Evolutionary conservation across 1,140 invertebrate species (phyloP), one percentile per base, ranked within the genome.

Genomic region (Drosophila murphyi): DNA sequence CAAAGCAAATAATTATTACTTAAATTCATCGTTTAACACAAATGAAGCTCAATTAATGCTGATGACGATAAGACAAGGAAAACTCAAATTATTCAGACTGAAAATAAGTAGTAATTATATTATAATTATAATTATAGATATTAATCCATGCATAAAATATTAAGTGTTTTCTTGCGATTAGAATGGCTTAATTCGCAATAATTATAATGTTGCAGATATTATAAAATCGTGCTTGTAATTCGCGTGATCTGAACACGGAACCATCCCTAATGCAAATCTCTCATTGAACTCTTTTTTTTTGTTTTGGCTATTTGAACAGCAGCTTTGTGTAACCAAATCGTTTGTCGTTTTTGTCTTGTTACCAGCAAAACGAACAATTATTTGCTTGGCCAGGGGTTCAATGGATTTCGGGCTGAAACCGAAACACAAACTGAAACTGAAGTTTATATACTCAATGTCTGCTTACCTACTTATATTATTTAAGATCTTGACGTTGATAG

Each of bases 401-500:
- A 63, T 63, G 64, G 51, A 64, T 60, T 41, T 50, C 35, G 5
- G 39, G 37, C 52, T 29, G 43, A 52, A 43, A 35, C 12, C 32
- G 35, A 39, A 51, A 50, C 12, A 32, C 34, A 37, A 20, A n/a
- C 34, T 12, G 31, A 47, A 60, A 8, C 56, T 31, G 41, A 55
- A 37, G 8, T 72, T 76, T 72, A 80, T 74, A 63, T 59, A 65
- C 62, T 86, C 60, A 48, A 52, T 55, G 71, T 65, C 61, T 54
- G 41, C 63, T 34, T 47, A 75, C 63, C 63, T 20, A 20, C 20
- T 20, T 20, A 69, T 74, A 73, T 73, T 57, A 59, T 68, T 86
- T 70, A 89, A 80, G 81, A 77, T 78, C 63, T 86, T 80, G 82
- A 80, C 77, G 74, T 85, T 86, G 82, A 86, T 80, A 63, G 75